These are phyloP conservation scores for Uloborus diversus DNA, from an alignment of 1,140 invertebrate genomes.

Conservation along the genomic window DNA sequence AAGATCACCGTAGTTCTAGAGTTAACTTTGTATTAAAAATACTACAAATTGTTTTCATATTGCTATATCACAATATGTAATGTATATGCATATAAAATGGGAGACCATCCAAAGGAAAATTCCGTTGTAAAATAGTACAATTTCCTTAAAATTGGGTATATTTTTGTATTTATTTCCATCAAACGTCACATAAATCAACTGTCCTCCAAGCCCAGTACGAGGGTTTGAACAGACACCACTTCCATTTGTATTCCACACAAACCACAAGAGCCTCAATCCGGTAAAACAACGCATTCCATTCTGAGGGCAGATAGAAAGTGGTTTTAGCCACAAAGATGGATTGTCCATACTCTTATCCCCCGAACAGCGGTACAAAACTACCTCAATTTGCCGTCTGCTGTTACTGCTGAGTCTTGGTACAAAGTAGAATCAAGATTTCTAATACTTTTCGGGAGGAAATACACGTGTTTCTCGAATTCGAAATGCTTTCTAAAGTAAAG, in stretches of 20 bases:
- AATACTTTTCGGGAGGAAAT: slow-evolving; percentile 50
- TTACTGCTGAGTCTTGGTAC: slow-evolving; percentile 15
- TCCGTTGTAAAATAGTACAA: too few species aligned
- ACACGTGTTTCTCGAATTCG: slow-evolving; percentile 54
- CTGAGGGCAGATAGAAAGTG: slow-evolving; percentile 4
- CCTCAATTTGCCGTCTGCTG: slow-evolving; percentile 40
- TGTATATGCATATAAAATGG: too few species aligned
- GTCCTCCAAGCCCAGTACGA: background rate
- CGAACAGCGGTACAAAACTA: slow-evolving; percentile 52
- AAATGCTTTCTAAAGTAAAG: slow-evolving; percentile 54
- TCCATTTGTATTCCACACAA: background rate
- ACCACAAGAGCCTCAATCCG: slow-evolving; percentile 9
- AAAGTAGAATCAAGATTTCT: slow-evolving; percentile 32
- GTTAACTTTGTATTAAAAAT: too few species aligned
- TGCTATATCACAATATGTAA: too few species aligned
- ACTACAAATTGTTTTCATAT: too few species aligned
- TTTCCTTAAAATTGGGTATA: too few species aligned
- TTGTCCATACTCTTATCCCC: slow-evolving; percentile 38
- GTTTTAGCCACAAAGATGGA: too few species aligned
- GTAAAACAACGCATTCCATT: slow-evolving; percentile 19
- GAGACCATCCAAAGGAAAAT: too few species aligned
- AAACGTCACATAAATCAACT: too few species aligned
- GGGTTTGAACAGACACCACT: background rate
- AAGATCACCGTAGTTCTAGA: too few species aligned
- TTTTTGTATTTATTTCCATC: too few species aligned